phyloP scores from a whole-genome alignment of 2,113 vertebrate genomes.

The Podarcis muralis region DNA sequence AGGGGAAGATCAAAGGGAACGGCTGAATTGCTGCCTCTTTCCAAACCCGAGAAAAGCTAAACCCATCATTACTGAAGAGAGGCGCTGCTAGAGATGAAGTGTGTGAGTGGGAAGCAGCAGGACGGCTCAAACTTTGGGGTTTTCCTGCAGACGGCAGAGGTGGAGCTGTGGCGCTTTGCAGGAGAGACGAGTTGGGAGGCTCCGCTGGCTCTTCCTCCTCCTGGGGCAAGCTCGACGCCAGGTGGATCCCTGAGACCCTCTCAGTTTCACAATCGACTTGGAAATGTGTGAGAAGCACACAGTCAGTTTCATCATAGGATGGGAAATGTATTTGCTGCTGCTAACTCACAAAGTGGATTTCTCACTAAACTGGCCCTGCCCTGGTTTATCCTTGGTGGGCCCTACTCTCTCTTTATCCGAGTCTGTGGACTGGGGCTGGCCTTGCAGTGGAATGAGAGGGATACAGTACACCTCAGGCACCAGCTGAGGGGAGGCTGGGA shows the following conservation, averaged over 20 bases:
- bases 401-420: not conserved
- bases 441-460: not conserved
- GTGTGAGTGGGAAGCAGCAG: constrained; percentile 26
- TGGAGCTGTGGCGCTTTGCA: constrained; percentile 44
- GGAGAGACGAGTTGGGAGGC: constrained; percentile 59
- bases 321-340: not conserved
- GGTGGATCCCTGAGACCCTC: constrained; percentile 67
- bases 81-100: constrained; percentile 11
- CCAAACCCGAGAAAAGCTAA: constrained; percentile 42
- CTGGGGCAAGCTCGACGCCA: constrained; percentile 52
- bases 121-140: not conserved
- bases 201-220: constrained; percentile 63
- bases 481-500: not conserved
- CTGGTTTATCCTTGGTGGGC: not conserved
- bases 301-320: constrained; percentile 36
- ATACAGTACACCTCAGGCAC: not conserved
- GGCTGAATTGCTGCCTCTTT: constrained; percentile 48
- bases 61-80: constrained; percentile 40
- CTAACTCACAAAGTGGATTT: constrained; percentile 24
- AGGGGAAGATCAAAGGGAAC: constrained; percentile 67
- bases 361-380: not conserved
- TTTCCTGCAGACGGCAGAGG: constrained; percentile 19
- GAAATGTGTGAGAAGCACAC: not conserved
- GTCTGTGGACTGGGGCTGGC: not conserved
- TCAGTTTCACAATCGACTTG: constrained; percentile 36